Percentiles rank a stretch among this genome's conserved stretches.
phyloP scores from a whole-genome alignment of 2,113 vertebrate species.

The Illadopsis cleaveri region DNA sequence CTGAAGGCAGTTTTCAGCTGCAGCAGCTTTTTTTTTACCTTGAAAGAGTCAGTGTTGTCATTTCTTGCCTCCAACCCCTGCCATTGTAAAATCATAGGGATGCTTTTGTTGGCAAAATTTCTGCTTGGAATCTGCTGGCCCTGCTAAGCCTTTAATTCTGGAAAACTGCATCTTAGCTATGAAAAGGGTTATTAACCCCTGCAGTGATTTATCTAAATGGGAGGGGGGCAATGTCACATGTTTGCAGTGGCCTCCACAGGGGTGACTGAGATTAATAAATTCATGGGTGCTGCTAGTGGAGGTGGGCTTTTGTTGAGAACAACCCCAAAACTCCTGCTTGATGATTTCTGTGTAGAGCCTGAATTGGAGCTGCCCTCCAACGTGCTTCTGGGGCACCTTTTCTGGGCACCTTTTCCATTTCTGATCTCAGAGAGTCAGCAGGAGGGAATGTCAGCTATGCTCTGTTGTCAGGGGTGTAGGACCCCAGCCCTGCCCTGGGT shows the following conservation, averaged over 20 bases:
- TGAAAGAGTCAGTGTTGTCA: background rate
- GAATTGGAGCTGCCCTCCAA: background rate
- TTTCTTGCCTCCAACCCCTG: background rate
- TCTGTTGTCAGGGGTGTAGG: accelerated
- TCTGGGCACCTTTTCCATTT: background rate
- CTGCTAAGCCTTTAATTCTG: background rate
- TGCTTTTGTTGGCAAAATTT: background rate
- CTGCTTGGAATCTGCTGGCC: background rate
- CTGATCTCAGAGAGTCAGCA: background rate
- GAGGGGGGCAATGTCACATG: background rate
- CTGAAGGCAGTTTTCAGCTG: background rate
- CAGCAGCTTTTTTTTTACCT: background rate
- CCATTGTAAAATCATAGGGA: background rate
- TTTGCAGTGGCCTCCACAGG: background rate
- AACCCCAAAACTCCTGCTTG: background rate
- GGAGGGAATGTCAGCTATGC: background rate
- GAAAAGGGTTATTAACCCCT: background rate
- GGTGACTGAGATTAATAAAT: background rate
- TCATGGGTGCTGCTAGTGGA: background rate
- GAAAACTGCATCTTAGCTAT: background rate
- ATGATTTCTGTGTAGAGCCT: background rate
- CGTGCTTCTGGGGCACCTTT: background rate
- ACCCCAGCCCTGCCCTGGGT: background rate
- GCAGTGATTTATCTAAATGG: background rate
- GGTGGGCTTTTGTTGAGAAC: background rate